Percentiles rank a stretch among this genome's conserved stretches.
Conservation (phyloP, 2,797 vertebrate genomes). For the Psittacula derbiana region DNA sequence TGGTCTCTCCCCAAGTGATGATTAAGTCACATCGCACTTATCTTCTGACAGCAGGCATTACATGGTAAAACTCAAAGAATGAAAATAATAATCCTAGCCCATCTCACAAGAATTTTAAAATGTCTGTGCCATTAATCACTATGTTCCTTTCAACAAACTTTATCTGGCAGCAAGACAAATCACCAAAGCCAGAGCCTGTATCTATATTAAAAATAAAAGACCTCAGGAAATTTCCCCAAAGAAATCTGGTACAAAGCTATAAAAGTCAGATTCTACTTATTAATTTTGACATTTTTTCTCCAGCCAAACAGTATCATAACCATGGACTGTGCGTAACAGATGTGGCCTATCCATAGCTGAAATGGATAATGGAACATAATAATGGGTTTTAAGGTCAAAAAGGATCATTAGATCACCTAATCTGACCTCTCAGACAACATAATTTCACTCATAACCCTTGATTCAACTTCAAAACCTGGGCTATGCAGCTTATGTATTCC, state of each 20-base stretch:
- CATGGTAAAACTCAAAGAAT: not conserved
- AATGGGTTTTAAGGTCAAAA: not conserved
- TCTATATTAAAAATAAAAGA: constrained; percentile 31
- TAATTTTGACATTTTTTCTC: not conserved
- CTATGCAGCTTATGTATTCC: not conserved
- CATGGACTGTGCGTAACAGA: not conserved
- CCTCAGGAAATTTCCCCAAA: constrained; percentile 7
- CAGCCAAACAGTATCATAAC: not conserved
- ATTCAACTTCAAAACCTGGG: not conserved
- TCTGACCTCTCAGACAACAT: not conserved
- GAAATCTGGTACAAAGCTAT: not conserved
- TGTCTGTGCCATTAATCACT: constrained; percentile 5
- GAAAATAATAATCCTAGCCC: constrained; percentile 12
- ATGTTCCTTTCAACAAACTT: not conserved
- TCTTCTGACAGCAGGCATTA: constrained; percentile 8
- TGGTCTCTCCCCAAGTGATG: not conserved
- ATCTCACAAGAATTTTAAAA: constrained; percentile 20
- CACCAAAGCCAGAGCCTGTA: not conserved
- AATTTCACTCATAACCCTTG: not conserved
- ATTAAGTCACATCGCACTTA: constrained; percentile 8
- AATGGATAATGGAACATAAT: not conserved
- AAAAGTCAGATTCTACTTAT: not conserved
- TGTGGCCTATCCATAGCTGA: not conserved
- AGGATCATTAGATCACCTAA: not conserved
- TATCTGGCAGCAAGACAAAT: constrained; percentile 11